A percentile compares a stretch with the other conserved stretches of the same genome.
Conservation (phyloP, 2,888 invertebrate genomes). For the Yponomeuta evonymella region DNA sequence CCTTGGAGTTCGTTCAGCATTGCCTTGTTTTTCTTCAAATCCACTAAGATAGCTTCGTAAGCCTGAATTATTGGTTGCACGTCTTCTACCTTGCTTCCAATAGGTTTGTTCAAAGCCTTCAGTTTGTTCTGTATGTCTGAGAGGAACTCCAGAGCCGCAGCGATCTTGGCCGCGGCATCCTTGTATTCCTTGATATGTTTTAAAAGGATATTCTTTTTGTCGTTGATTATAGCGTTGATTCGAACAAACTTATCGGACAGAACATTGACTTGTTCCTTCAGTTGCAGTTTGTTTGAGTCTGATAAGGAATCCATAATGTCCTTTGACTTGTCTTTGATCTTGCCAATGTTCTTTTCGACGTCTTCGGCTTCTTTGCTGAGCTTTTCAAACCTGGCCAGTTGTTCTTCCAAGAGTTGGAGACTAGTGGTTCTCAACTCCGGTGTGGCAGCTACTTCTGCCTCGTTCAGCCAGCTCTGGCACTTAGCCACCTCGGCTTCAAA, state of each 20-base stretch:
- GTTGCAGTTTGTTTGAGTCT: slow-evolving; percentile 88
- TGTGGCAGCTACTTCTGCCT: slow-evolving; percentile 91
- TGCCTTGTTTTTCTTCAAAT: slow-evolving; percentile 85
- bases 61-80: slow-evolving; percentile 87
- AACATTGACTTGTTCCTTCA: slow-evolving; percentile 87
- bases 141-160: slow-evolving; percentile 87
- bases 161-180: slow-evolving; percentile 86
- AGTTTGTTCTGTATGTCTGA: slow-evolving; percentile 89
- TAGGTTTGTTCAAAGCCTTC: slow-evolving; percentile 88
- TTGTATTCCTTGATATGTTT: slow-evolving; percentile 88
- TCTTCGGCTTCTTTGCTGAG: slow-evolving; percentile 84
- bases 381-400: slow-evolving; percentile 89
- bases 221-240: slow-evolving; percentile 84
- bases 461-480: slow-evolving; percentile 91
- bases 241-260: slow-evolving; percentile 86
- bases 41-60: slow-evolving; percentile 86
- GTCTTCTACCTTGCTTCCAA: slow-evolving; percentile 91
- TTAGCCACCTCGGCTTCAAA: slow-evolving; percentile 89
- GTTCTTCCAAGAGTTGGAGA: slow-evolving; percentile 89
- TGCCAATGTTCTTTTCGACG: slow-evolving; percentile 82
- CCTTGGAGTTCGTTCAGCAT: slow-evolving; percentile 87
- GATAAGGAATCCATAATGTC: slow-evolving; percentile 86
- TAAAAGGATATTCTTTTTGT: slow-evolving; percentile 83
- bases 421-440: slow-evolving; percentile 87
- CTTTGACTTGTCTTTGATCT: slow-evolving; percentile 87